Percentiles rank a stretch among this genome's conserved stretches.
Conservation (phyloP, 2,888 invertebrate genomes). For the Linnaemya tessellans region DNA sequence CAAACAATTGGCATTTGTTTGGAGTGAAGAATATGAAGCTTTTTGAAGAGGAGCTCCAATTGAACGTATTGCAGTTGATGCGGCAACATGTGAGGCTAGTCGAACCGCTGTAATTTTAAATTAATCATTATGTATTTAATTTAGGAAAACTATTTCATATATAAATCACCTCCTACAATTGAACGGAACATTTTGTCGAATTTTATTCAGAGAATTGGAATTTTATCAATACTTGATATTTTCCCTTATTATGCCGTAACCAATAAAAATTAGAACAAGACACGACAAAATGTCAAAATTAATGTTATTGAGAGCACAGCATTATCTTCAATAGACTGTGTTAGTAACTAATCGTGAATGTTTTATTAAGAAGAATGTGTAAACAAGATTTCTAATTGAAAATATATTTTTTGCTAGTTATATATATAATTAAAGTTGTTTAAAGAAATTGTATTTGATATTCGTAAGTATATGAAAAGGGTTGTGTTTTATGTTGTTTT, state of each 20-base stretch:
- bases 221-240: conserved; percentile 23
- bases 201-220: conserved; percentile 32
- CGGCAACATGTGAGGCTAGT: conserved; percentile 63
- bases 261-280: conserved; percentile 54
- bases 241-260: conserved; percentile 72
- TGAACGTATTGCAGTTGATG: not conserved
- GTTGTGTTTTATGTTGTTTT: not conserved
- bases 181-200: conserved; percentile 77
- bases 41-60: conserved; percentile 58
- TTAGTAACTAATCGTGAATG: not conserved
- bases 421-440: too few species aligned
- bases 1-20: conserved; percentile 21
- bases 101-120: conserved; percentile 74
- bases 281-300: conserved; percentile 68
- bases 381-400: not conserved
- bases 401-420: too few species aligned
- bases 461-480: too few species aligned
- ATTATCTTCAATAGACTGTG: not conserved
- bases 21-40: conserved; percentile 68
- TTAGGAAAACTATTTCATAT: not conserved
- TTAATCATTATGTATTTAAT: not conserved
- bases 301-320: conserved; percentile 25
- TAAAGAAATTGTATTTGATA: too few species aligned
- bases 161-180: conserved; percentile 77
- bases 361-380: conserved; percentile 5